Base-by-base conservation (phyloP, 2,113 vertebrate species). In the Hydropotes inermis region DNA sequence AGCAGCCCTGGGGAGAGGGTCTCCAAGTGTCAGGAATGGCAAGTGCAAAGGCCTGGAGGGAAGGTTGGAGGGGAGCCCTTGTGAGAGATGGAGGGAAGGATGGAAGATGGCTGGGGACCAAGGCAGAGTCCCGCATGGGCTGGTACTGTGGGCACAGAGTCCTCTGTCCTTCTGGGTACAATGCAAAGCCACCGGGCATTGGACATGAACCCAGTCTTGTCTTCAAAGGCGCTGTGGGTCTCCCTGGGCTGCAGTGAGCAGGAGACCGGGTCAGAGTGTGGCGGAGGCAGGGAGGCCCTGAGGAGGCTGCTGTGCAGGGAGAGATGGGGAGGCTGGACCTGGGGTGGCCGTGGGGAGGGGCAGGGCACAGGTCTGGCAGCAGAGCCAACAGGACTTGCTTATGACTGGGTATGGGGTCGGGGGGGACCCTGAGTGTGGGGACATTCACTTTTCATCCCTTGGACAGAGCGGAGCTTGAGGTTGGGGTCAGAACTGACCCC, bases 131-230 rank as follows among this genome's bases (percentile, higher is more conserved):
- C 2, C 0, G 12, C 5, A 1, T 28, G 86, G 30, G 57, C 27
- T 19, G 4, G 33, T 25, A 39, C 61, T 1, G 17, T 2, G 30
- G 47, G 6, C 43, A 39, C n/a, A 39, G 54, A 9, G 52, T n/a
- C 39, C 1, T 9, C 1, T 3, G 52, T 9, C 55, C 83, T 87
- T 30, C 30, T 16, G 39, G 57, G 7, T 17, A 16, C 30, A 16
- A 19, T 3, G 7, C 2, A 5, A 50, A 43, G 76, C 27, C 9
- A 9, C 47, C 0, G 1, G n/a, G 52, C 28, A 54, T 5, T 4
- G 23, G 88, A 36, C 23, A 15, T 13, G 33, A 76, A 9, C 45
- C 54, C 19, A 36, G 5, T 5, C 45, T 6, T 10, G n/a, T 86
- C 57, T 21, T 74, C 28, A 7, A 45, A 45, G 70, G 12, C 1